Evolutionary conservation across 2,113 vertebrate species (phyloP), one percentile per base, ranked within the genome.

Genomic region (Grus americana): DNA sequence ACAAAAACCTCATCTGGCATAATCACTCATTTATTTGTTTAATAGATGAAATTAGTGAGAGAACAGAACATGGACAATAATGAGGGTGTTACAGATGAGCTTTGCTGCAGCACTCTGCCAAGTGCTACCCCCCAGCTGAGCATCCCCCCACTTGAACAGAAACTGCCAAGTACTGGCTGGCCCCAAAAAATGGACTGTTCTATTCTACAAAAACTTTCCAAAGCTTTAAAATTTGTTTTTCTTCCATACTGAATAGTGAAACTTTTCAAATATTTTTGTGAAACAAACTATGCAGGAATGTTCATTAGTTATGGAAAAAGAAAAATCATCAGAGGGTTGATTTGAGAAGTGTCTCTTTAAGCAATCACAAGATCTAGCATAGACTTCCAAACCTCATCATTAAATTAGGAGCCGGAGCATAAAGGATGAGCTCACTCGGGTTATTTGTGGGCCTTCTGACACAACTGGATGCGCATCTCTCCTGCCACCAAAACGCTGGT

Each of bases 11-110:
- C 92, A 91, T 95, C 89, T 91, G 84, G 78, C 62, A 79, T 72
- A 83, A 91, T 81, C 78, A 80, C 46, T 90, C 91, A 85, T 93
- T 91, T 96, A 95, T 97, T 92, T 95, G 85, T 95, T 95, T 96
- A 94, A 92, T 93, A 90, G 81, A 92, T 83, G 63, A 83, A 96
- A 96, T 93, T 73, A 91, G 73, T 40, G 70, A 82, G 78, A 76
- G 89, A 95, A 80, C 84, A 92, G 96, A 95, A 82, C 81, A 87
- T 1, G 26, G 80, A 88, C 66, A 73, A 93, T 91, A 76, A 88
- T 1, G 50, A 85, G 79, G 58, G 66, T 87, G 78, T 70, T 87
- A 16, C 54, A 90, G 78, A 87, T 0, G 3, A 83, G 91, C 36
- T 84, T 66, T 70, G 54, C 67, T 5, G 30, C 80, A 86, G 67